phyloP scores from a whole-genome alignment of 2,797 vertebrate species.

The Myotis myotis region DNA sequence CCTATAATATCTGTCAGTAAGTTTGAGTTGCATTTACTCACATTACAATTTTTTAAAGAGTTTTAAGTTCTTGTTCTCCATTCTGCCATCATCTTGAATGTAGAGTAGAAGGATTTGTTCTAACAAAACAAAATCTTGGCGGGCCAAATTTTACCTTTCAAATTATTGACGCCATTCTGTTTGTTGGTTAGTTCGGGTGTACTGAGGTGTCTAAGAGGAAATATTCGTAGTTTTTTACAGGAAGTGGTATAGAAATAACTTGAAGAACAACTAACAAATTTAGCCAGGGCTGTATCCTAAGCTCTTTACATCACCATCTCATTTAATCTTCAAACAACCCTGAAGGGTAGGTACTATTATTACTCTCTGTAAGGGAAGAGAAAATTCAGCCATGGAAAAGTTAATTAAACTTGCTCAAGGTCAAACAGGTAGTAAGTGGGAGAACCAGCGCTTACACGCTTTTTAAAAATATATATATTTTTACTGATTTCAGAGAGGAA shows the following conservation, averaged over 20 bases:
- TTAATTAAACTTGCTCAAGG: neutral
- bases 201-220: neutral
- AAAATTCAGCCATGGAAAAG: neutral
- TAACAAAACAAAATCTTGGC: neutral
- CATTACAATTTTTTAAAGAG: slow-evolving; percentile 4
- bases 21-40: slow-evolving; percentile 47
- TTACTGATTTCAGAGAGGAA: too few relatives aligned
- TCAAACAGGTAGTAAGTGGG: neutral
- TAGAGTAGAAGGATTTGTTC: neutral
- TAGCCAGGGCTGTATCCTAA: neutral
- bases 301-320: neutral
- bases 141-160: neutral
- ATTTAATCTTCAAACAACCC: neutral
- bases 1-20: slow-evolving; percentile 55
- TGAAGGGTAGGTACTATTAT: neutral
- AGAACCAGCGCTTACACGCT: neutral
- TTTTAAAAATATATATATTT: too few relatives aligned
- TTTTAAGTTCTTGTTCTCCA: slow-evolving; percentile 14
- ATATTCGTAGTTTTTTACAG: neutral
- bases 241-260: neutral
- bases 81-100: neutral
- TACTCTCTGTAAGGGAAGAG: neutral
- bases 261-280: neutral
- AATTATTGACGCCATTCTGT: neutral
- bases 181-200: neutral